Conservation (phyloP, 2,888 invertebrate species). For the Latrodectus elegans region DNA sequence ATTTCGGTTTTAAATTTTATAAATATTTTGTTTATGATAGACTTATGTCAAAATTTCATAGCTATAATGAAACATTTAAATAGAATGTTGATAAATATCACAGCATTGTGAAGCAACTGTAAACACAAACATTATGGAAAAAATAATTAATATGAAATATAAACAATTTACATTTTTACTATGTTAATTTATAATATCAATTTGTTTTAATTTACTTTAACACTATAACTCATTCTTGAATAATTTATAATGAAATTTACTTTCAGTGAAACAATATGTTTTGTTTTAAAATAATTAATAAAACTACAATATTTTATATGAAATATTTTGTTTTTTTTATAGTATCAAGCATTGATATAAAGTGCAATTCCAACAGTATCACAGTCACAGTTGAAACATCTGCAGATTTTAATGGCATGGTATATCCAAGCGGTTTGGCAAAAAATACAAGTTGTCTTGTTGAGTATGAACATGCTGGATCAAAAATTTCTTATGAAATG, state of each 20-base stretch:
- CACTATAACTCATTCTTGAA: no score
- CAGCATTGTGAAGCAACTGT: no score
- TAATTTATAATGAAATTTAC: not conserved
- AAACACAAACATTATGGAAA: no score
- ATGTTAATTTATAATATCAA: no score
- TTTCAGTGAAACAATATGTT: not conserved
- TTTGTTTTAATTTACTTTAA: no score
- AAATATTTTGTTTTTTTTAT: not conserved
- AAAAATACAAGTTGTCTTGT: slow-evolving; percentile 91
- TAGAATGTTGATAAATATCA: no score
- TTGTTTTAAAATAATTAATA: not conserved
- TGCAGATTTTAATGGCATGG: slow-evolving; percentile 86
- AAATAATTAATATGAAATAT: no score
- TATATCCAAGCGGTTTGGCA: slow-evolving; percentile 91
- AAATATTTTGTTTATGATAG: no score
- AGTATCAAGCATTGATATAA: slow-evolving; percentile 75
- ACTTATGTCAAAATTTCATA: no score
- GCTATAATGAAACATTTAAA: no score
- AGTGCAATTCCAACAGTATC: slow-evolving; percentile 82
- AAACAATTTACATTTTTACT: no score
- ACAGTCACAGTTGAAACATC: slow-evolving; percentile 76
- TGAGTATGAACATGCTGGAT: slow-evolving; percentile 81
- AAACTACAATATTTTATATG: not conserved
- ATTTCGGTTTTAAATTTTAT: no score
- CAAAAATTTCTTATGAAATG: slow-evolving; percentile 85